These are phyloP conservation scores for Valencia hispanica DNA, from an alignment of 2,797 vertebrate species.

Conservation along the genomic window DNA sequence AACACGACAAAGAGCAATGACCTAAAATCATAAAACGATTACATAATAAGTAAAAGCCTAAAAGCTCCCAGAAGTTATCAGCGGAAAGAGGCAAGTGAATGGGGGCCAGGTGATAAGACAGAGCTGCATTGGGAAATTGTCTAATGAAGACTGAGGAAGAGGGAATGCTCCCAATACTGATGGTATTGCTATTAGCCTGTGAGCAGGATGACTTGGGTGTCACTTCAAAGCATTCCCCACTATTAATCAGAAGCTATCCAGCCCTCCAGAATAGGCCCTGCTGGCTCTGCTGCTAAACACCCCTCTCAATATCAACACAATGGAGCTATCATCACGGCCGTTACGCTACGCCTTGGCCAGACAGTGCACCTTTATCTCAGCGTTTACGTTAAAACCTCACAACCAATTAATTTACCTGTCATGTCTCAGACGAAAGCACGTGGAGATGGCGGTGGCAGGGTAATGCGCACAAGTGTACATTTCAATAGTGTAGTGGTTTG, in stretches of 20 bases:
- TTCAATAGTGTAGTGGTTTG: constrained; percentile 58
- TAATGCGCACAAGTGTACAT: constrained; percentile 32
- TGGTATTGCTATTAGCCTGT: constrained; percentile 70
- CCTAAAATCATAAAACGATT: constrained; percentile 47
- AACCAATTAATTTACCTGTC: constrained; percentile 78
- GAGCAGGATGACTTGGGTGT: constrained; percentile 74
- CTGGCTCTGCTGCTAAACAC: constrained; percentile 67
- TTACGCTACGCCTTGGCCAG: constrained; percentile 68
- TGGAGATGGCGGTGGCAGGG: constrained; percentile 19
- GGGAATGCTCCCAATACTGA: constrained; percentile 47
- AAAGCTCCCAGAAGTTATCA: constrained; percentile 33
- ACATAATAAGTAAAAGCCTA: constrained; percentile 37
- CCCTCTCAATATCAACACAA: constrained; percentile 75
- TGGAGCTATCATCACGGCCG: constrained; percentile 74
- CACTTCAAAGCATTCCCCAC: constrained; percentile 81
- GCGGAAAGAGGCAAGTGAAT: constrained; percentile 37
- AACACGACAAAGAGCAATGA: constrained; percentile 53
- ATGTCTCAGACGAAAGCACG: constrained; percentile 51
- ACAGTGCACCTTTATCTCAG: constrained; percentile 73
- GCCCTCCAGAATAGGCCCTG: constrained; percentile 66
- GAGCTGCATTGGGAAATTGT: constrained; percentile 39
- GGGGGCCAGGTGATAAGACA: constrained; percentile 40
- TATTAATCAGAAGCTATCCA: constrained; percentile 78
- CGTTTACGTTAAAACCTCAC: constrained; percentile 68
- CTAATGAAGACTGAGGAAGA: constrained; percentile 73